phyloP scores from a whole-genome alignment of 2,888 invertebrate genomes.

The Drosophila nigricruria region DNA sequence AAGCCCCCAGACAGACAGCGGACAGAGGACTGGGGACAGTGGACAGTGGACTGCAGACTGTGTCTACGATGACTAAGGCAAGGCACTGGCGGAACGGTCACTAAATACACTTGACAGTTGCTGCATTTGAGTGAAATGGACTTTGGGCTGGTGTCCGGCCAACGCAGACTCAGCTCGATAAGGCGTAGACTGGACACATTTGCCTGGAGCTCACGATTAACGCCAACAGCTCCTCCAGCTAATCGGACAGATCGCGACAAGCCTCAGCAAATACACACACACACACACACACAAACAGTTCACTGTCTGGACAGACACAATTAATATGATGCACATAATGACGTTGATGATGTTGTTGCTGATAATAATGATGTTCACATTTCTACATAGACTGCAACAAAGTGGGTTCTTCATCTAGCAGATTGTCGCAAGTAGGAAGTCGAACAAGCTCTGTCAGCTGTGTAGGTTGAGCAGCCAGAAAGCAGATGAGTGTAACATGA shows the following conservation, averaged over 20 bases:
- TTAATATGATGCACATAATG: slow-evolving; percentile 31
- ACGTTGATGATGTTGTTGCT: slow-evolving; percentile 2
- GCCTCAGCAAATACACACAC: slow-evolving; percentile 4
- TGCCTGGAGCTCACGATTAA: slow-evolving; percentile 43
- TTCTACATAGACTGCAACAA: slow-evolving; percentile 8
- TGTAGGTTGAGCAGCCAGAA: slow-evolving; percentile 28
- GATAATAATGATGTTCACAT: slow-evolving; percentile 36
- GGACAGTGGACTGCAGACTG: slow-evolving; percentile 4
- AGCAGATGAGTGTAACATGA: slow-evolving; percentile 26
- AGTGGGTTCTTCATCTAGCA: slow-evolving; percentile 15
- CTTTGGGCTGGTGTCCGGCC: slow-evolving; percentile 51
- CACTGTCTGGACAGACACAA: slow-evolving; percentile 29
- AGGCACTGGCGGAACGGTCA: slow-evolving; percentile 41
- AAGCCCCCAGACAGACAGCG: slow-evolving; percentile 47
- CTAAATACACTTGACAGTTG: slow-evolving; percentile 63
- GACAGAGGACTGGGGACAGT: slow-evolving; percentile 21
- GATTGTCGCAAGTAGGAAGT: slow-evolving; percentile 45
- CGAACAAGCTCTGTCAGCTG: slow-evolving; percentile 28
- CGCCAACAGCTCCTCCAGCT: slow-evolving; percentile 50
- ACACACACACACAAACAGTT: not conserved
- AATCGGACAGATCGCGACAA: slow-evolving; percentile 62
- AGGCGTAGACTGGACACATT: slow-evolving; percentile 45
- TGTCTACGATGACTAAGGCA: slow-evolving; percentile 70
- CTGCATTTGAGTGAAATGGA: slow-evolving; percentile 47
- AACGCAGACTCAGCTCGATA: slow-evolving; percentile 55